Conservation (phyloP, 2,113 vertebrate species). For the Sceloporus tristichus region DNA sequence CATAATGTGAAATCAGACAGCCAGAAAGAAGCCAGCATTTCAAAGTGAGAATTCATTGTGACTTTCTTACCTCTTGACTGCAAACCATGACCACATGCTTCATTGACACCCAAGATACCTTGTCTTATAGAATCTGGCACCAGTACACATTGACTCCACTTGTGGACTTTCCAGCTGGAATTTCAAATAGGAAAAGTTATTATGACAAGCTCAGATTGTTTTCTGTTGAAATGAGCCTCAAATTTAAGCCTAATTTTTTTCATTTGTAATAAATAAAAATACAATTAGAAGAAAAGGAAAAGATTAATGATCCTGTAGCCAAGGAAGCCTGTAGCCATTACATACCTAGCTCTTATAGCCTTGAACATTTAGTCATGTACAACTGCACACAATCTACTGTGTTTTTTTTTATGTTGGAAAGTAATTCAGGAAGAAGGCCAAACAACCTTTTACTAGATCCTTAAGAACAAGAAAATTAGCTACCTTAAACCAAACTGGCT, state of each 20-base stretch:
- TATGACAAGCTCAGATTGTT: neutral
- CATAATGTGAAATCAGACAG: neutral
- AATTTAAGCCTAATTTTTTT: neutral
- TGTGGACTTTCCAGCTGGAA: constrained; percentile 89
- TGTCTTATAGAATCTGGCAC: constrained; percentile 87
- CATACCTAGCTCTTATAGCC: too few species aligned
- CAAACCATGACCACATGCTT: constrained; percentile 90
- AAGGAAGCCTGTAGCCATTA: too few species aligned
- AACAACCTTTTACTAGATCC: neutral
- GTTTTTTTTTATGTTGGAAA: neutral
- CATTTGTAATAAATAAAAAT: neutral
- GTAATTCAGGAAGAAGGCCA: neutral
- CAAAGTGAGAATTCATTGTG: neutral
- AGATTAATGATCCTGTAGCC: too few species aligned
- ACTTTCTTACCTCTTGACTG: constrained; percentile 88
- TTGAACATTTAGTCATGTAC: neutral
- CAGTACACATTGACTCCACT: constrained; percentile 88
- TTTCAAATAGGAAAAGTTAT: constrained; percentile 5
- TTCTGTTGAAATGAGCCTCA: neutral
- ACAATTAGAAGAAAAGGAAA: neutral
- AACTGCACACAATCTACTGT: neutral
- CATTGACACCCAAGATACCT: constrained; percentile 74
- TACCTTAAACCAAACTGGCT: neutral
- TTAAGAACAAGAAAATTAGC: neutral
- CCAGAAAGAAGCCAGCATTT: neutral